A percentile compares a stretch with the other conserved stretches of the same genome.
Conservation (phyloP, 2,888 invertebrate species). For the Dysmachus trigonus region DNA sequence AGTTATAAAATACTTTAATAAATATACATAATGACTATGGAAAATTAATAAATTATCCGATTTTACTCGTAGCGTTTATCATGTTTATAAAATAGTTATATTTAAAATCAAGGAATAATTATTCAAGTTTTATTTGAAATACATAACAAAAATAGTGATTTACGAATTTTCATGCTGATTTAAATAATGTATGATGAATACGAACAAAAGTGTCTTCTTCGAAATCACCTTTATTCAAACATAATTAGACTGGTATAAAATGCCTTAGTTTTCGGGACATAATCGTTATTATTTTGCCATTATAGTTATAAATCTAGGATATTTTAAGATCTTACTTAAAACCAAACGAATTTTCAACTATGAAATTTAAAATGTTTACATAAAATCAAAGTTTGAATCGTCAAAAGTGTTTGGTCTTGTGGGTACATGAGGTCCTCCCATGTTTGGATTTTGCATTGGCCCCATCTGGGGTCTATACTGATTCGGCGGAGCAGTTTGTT, state of each 20-base stretch:
- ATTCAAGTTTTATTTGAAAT: too few species aligned
- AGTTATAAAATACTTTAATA: too few species aligned
- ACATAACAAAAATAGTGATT: too few species aligned
- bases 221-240: background rate
- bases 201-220: background rate
- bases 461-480: constrained; percentile 62
- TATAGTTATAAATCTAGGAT: background rate
- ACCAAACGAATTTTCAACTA: background rate
- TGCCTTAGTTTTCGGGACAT: background rate
- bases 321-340: background rate
- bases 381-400: constrained; percentile 61
- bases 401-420: constrained; percentile 56
- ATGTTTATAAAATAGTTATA: too few species aligned
- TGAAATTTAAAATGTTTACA: background rate
- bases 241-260: background rate
- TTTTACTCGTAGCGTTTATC: too few species aligned
- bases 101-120: too few species aligned
- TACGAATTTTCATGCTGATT: too few species aligned
- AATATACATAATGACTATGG: too few species aligned
- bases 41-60: too few species aligned
- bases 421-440: constrained; percentile 53
- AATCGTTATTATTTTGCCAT: background rate
- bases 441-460: constrained; percentile 52
- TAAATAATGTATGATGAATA: too few species aligned
- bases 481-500: constrained; percentile 60